Base-by-base conservation (phyloP, 2,113 vertebrate species). In the Emydura subglobosa region DNA sequence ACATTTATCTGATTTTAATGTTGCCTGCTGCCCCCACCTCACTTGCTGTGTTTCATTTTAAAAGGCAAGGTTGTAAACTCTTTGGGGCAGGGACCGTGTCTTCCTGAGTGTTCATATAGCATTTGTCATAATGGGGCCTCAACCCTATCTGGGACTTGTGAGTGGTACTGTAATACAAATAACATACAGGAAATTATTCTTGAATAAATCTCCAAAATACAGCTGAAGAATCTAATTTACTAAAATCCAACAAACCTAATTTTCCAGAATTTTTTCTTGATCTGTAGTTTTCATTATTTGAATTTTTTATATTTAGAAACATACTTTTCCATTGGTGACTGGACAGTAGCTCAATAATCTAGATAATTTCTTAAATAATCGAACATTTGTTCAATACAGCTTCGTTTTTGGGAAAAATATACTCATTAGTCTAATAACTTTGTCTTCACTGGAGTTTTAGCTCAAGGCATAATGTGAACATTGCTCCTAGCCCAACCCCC, bases 21-120 rank as follows among this genome's bases (percentile, higher is more conserved):
- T 74, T 47, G 50, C 8, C 1, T 42, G 78, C 91, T 81, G 31
- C 79, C 74, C 88, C 49, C 29, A 82, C 25, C 51, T 86, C 27
- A 53, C 87, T 83, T 2, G 0, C 87, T 95, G 81, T 27, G 4
- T 85, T 94, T 95, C 68, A 42, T 68, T 76, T 90, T 90, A 90
- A 90, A 16, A 22, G 74, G 24, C 24, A 24, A 42, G 22, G 42
- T 6, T 78, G 25, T 27, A 42, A 44, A 76, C 42, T 44, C 74
- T 78, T 78, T 47, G 57, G 55, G 12, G n/a, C 3, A 74, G 61
- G n/a, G 65, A 94, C 95, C 7, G 19, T 6, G 65, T 10, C n/a
- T 72, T 39, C 65, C 50, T 42, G 65, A 44, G 54, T 3, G 91
- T 78, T 44, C 3, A 5, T 53, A 61, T 8, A 50, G 25, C 11